Evolutionary conservation across 2,113 vertebrate species (phyloP), one percentile per base, ranked within the genome.

Genomic region (Egretta garzetta): DNA sequence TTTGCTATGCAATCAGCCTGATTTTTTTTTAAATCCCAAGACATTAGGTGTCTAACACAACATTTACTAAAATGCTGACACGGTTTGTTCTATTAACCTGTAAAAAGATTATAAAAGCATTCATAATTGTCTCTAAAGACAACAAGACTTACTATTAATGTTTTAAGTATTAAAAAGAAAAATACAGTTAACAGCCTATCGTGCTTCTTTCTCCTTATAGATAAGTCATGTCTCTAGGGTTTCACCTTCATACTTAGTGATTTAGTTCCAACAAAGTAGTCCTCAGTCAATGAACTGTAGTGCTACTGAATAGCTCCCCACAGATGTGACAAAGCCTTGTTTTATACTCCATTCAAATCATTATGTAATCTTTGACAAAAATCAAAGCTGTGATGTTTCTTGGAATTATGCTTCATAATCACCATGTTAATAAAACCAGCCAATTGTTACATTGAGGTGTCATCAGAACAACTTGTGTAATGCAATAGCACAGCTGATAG

Each of bases 271-370:
- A 49, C 12, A 67, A 58, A 74, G 20, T 21, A 52, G 18, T 43
- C n/a, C 26, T 94, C 22, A 18, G n/a, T 14, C 24, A 50, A 14
- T 58, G 37, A 67, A 74, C 52, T 45, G 20, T 7, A 52, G 27
- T 72, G 30, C 12, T 82, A 10, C 23, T 59, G 56, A 79, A 83
- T 37, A 72, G 14, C 10, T 93, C 14, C 28, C 28, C 9, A 8
- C 2, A 49, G 47, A 28, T 63, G 30, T 2, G 2, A 37, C 0
- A 1, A 5, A 60, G 20, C 5, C 20, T 55, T n/a, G 8, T 75
- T 63, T 43, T 16, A 16, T 43, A 18, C 28, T 67, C 14, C 52
- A 73, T 73, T 16, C 13, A 84, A 73, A 56, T 52, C 8, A 52
- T 4, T 63, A 23, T 6, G 2, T 14, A 80, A 62, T 21, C 53